phyloP scores from a whole-genome alignment of 2,797 vertebrate species.

The Thripadectes ignobilis region DNA sequence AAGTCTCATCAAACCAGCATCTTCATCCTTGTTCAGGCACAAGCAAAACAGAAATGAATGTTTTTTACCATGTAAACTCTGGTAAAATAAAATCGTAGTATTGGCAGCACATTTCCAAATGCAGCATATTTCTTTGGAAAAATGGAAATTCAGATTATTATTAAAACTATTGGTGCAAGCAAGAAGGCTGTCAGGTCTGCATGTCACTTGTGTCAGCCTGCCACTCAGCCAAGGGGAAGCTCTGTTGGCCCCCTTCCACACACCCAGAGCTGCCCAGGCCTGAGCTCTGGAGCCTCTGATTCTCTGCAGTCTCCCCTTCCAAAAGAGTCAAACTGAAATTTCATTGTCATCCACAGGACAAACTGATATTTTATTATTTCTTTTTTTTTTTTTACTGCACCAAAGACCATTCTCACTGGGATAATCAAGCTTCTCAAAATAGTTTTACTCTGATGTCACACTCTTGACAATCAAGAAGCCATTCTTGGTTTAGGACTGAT shows the following conservation, averaged over 20 bases:
- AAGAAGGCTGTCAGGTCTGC: neutral
- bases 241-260: neutral
- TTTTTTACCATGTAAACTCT: neutral
- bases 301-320: neutral
- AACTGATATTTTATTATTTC: neutral
- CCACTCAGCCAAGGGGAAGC: neutral
- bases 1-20: neutral
- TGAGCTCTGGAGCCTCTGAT: fast-evolving
- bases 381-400: neutral
- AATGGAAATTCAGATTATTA: neutral
- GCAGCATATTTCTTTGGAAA: neutral
- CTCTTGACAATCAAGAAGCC: neutral
- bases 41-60: neutral
- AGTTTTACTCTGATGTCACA: neutral
- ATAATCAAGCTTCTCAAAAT: neutral
- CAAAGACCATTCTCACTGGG: neutral
- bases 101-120: neutral
- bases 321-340: neutral
- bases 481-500: neutral
- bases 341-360: fast-evolving
- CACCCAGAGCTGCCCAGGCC: neutral
- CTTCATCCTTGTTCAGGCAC: neutral
- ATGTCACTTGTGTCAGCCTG: neutral
- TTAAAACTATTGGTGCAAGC: neutral
- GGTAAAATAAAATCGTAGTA: neutral